phyloP scores from a whole-genome alignment of 2,888 invertebrate species.

The Sialis fuliginosa region DNA sequence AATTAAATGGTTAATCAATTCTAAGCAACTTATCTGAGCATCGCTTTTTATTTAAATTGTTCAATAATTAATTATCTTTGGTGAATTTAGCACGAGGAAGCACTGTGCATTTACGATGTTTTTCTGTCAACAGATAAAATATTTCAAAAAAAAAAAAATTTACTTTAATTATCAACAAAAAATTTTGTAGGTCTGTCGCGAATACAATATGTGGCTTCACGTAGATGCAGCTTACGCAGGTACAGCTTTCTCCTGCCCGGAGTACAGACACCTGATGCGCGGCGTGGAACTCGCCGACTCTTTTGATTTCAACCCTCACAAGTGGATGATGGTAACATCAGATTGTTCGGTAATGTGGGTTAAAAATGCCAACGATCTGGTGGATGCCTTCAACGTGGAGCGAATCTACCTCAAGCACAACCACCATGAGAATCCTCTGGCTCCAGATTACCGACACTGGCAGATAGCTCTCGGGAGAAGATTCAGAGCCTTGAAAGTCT shows the following conservation, averaged over 20 bases:
- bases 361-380: conserved; percentile 58
- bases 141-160: too few species aligned
- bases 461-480: conserved; percentile 74
- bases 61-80: too few species aligned
- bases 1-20: too few species aligned
- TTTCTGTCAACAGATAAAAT: too few species aligned
- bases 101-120: too few species aligned
- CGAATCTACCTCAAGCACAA: conserved; percentile 72
- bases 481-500: conserved; percentile 81
- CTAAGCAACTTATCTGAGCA: too few species aligned
- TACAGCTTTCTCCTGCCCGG: conserved; percentile 79
- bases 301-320: conserved; percentile 87
- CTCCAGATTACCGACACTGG: conserved; percentile 59
- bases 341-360: conserved; percentile 93
- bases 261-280: conserved; percentile 61
- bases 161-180: too few species aligned
- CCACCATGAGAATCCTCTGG: conserved; percentile 40
- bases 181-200: conserved; percentile 37
- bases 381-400: conserved; percentile 79
- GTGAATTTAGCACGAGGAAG: too few species aligned
- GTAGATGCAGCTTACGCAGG: conserved; percentile 96
- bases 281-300: conserved; percentile 74
- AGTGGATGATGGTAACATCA: conserved; percentile 88
- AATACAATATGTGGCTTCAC: conserved; percentile 73
- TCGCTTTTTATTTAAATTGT: too few species aligned